Base-by-base conservation (phyloP, 2,113 vertebrate species). In the Onychostruthus taczanowskii region DNA sequence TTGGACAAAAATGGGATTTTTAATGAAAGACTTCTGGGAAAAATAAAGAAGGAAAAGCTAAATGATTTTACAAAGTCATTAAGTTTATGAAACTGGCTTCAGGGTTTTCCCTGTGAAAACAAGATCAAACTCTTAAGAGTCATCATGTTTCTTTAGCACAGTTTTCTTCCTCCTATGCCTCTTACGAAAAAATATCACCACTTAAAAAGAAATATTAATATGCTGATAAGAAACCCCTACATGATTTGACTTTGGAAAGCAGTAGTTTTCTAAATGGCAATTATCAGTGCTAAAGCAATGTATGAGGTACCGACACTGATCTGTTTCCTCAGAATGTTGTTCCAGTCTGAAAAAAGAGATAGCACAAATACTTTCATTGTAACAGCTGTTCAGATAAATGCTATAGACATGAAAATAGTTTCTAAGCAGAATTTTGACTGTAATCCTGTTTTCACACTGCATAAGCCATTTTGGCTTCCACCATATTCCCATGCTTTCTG, bases 1-100 rank as follows among this genome's bases (percentile, higher is more conserved):
- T 93, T 95, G 69, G 77, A 87, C 33, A 94, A 95, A 95, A 97
- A 97, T 94, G 70, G 63, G 80, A 84, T 96, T 98, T 95, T 97
- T 96, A 97, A 98, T 97, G 94, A 96, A 97, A 96, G 94, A 80
- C 78, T 93, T 94, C 89, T 92, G 94, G 95, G 91, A 97, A 95
- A 97, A 97, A 96, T 94, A 95, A 97, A 97, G 92, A 97, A 96
- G 85, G 47, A 92, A 97, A 97, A 94, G 50, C 74, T 95, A 97
- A 93, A 97, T 96, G 89, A 90, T 95, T 95, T 96, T 96, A 94
- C 70, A 83, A 91, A 84, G 49, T 86, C 91, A 96, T 93, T 96
- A 96, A 90, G 70, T 96, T 97, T 97, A 81, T 74, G 91, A 96
- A 97, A 95, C 69, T 89, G 83, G 87, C 91, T 96, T 92, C 72